Evolutionary conservation across 2,888 invertebrate species (phyloP).

Genomic region (Malachius bipustulatus): DNA sequence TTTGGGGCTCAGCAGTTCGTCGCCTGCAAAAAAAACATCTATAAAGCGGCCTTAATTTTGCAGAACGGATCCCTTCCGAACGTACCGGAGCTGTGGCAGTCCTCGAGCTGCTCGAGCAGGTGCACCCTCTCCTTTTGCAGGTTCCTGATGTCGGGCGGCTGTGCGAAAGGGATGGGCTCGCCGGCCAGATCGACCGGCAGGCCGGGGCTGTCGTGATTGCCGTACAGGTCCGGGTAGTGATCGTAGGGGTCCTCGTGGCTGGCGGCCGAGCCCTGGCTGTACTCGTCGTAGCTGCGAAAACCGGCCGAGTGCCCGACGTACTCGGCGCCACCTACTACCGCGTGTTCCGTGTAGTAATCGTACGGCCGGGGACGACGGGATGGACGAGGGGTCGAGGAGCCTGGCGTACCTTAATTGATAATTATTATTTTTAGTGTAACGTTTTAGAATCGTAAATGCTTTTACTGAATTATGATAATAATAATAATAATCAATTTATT

Average conservation of each 20-base stretch:
- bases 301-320: constrained; percentile 43
- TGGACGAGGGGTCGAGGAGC: constrained; percentile 35
- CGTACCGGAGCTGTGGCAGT: constrained; percentile 58
- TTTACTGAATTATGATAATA: no score
- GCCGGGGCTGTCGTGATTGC: constrained; percentile 36
- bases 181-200: constrained; percentile 43
- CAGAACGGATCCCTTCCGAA: no score
- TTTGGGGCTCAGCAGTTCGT: constrained; percentile 53
- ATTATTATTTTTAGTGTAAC: no score
- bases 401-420: no score
- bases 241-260: constrained; percentile 49
- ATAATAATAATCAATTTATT: no score
- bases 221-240: constrained; percentile 37
- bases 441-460: no score
- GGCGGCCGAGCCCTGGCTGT: constrained; percentile 56
- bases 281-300: constrained; percentile 60
- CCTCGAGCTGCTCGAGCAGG: constrained; percentile 56
- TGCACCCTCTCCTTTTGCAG: constrained; percentile 60
- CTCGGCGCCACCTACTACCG: constrained; percentile 32
- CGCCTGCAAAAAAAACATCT: no score
- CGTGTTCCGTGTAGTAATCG: constrained; percentile 28
- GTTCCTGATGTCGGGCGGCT: constrained; percentile 52
- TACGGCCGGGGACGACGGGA: constrained; percentile 35
- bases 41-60: no score
- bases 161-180: constrained; percentile 20